These are phyloP conservation scores for Sander lucioperca DNA, from an alignment of 2,113 vertebrate genomes.

Conservation along the genomic window DNA sequence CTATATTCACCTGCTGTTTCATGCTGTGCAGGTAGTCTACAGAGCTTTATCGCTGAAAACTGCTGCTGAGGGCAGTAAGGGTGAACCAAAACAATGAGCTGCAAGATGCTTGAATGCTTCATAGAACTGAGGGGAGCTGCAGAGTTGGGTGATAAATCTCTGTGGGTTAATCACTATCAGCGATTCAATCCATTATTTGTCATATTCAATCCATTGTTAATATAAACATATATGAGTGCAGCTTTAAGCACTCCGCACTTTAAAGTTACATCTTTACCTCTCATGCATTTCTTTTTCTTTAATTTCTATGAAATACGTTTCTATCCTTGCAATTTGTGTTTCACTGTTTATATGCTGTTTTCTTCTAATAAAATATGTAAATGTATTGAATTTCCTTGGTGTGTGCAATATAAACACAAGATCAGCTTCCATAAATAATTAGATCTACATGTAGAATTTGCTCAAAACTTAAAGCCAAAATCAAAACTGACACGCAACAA, in stretches of 20 bases:
- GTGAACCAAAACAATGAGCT: neutral
- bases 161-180: neutral
- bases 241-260: neutral
- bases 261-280: neutral
- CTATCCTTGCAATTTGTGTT: neutral
- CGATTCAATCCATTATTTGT: neutral
- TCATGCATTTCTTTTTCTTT: neutral
- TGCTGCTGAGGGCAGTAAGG: neutral
- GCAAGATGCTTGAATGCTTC: neutral
- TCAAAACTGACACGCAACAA: neutral
- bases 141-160: neutral
- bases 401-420: neutral
- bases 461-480: neutral
- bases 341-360: neutral
- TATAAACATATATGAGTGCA: neutral
- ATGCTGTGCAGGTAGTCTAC: too few relatives aligned
- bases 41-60: neutral
- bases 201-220: neutral
- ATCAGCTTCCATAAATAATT: constrained; percentile 9
- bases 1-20: neutral
- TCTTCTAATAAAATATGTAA: neutral
- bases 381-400: neutral
- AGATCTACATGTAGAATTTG: neutral
- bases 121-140: neutral
- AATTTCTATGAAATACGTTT: neutral